Evolutionary conservation across 1,140 invertebrate species (phyloP).

Genomic region (Atopsyche davidsoni): DNA sequence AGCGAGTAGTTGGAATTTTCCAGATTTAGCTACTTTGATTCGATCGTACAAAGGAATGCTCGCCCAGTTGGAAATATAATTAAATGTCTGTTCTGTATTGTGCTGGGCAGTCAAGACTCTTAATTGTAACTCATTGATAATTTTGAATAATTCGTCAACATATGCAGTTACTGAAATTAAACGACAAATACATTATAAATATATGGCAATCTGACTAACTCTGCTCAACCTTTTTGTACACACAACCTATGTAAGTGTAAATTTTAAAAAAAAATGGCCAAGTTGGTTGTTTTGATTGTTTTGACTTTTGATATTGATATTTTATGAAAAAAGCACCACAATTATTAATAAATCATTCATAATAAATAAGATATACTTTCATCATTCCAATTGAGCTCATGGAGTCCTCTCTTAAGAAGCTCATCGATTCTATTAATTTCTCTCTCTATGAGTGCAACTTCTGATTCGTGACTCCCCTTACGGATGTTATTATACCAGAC

Average conservation of each 20-base stretch:
- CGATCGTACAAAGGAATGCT: slow-evolving; percentile 60
- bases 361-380: no score
- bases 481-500: slow-evolving; percentile 65
- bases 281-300: no score
- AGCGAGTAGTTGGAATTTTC: slow-evolving; percentile 40
- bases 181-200: neutral
- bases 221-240: no score
- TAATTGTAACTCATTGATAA: slow-evolving; percentile 51
- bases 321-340: no score
- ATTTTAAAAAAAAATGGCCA: no score
- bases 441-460: slow-evolving; percentile 60
- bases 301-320: no score
- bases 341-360: slow-evolving; percentile 28
- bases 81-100: slow-evolving; percentile 53
- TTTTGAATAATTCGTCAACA: slow-evolving; percentile 44
- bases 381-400: slow-evolving; percentile 61
- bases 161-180: slow-evolving; percentile 39
- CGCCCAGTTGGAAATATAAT: slow-evolving; percentile 61
- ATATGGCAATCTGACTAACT: neutral
- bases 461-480: slow-evolving; percentile 56
- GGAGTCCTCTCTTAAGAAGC: slow-evolving; percentile 55
- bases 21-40: slow-evolving; percentile 34
- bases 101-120: slow-evolving; percentile 61
- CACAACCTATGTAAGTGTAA: no score
- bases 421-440: slow-evolving; percentile 59